phyloP scores from a whole-genome alignment of 2,113 vertebrate species.

The Phalacrocorax carbo region DNA sequence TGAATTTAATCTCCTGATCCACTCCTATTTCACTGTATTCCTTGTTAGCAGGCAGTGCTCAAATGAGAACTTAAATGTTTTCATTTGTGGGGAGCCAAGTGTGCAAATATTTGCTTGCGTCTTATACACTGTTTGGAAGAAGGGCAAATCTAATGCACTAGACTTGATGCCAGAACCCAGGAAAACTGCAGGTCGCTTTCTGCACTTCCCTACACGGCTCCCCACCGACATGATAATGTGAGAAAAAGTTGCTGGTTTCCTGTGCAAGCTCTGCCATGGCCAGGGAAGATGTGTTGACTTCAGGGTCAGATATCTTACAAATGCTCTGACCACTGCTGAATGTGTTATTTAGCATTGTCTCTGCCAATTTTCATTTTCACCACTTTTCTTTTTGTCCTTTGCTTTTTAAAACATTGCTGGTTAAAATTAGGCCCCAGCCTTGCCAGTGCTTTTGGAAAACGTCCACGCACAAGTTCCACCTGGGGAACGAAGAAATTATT shows the following conservation, averaged over 20 bases:
- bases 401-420: rapidly evolving
- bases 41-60: not conserved
- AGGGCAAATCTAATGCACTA: not conserved
- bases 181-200: not conserved
- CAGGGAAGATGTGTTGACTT: not conserved
- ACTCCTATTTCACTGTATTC: not conserved
- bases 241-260: not conserved
- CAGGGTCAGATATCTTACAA: not conserved
- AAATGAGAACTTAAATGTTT: not conserved
- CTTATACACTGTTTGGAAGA: not conserved
- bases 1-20: not conserved
- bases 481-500: not conserved
- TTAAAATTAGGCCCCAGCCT: not conserved
- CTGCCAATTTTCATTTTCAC: not conserved
- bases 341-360: not conserved
- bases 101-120: not conserved
- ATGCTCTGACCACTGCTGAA: not conserved
- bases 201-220: rapidly evolving
- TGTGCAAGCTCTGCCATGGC: not conserved
- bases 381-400: not conserved
- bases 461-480: rapidly evolving
- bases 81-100: not conserved
- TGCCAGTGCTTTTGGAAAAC: not conserved
- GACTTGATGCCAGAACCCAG: not conserved
- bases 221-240: not conserved